phyloP scores from a whole-genome alignment of 1,140 invertebrate species.

The Elysia chlorotica region DNA sequence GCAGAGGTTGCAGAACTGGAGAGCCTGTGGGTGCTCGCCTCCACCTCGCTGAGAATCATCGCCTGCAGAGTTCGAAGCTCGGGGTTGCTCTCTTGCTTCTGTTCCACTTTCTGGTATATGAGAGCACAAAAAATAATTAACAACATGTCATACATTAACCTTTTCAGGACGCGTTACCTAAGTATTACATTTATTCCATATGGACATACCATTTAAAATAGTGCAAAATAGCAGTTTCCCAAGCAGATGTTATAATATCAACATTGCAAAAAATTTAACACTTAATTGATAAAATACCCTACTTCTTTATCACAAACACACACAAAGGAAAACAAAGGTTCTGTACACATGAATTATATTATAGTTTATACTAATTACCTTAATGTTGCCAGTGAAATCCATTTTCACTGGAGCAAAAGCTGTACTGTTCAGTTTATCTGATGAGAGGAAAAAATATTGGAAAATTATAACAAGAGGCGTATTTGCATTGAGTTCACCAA shows the following conservation, averaged over 20 bases:
- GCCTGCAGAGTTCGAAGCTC: conserved; percentile 53
- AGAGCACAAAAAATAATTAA: too few species aligned
- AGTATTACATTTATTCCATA: too few species aligned
- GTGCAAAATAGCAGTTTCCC: too few species aligned
- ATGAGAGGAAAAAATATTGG: background rate
- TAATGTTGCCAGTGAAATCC: conserved; percentile 55
- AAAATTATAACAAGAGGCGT: too few species aligned
- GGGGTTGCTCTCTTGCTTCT: conserved; percentile 53
- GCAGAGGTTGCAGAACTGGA: conserved; percentile 59
- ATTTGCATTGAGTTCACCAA: too few species aligned
- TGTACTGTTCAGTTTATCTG: conserved; percentile 55
- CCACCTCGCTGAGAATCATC: conserved; percentile 56
- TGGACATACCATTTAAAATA: too few species aligned
- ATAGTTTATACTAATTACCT: conserved; percentile 35
- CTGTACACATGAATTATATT: background rate
- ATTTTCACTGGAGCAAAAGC: conserved; percentile 58
- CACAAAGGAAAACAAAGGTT: background rate
- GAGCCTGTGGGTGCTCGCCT: conserved; percentile 39
- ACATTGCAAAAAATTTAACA: background rate
- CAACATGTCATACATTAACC: too few species aligned
- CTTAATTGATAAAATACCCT: background rate
- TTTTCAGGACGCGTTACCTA: too few species aligned
- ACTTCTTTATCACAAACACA: too few species aligned
- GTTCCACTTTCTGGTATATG: conserved; percentile 55
- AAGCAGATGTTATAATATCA: too few species aligned